A percentile compares a stretch with the other conserved stretches of the same genome.
These are phyloP conservation scores for Dendroctonus ponderosae DNA, from an alignment of 1,140 invertebrate genomes.

Conservation along the genomic window DNA sequence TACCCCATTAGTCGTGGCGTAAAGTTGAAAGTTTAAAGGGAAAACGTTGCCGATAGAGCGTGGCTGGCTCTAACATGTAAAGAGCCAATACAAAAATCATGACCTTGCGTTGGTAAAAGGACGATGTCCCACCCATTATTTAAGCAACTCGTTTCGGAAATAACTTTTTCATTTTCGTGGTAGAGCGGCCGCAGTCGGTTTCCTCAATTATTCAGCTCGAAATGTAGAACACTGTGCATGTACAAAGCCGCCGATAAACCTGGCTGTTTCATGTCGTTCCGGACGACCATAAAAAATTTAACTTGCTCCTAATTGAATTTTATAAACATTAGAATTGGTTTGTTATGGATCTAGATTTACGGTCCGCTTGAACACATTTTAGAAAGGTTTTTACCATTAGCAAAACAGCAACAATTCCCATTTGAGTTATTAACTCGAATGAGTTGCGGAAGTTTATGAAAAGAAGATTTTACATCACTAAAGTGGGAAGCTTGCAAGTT, in stretches of 20 bases:
- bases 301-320: not conserved
- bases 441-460: too few relatives aligned
- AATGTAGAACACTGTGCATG: constrained; percentile 16
- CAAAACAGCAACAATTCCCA: too few relatives aligned
- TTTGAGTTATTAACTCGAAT: too few relatives aligned
- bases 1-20: too few relatives aligned
- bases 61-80: not conserved
- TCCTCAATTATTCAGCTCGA: constrained; percentile 26
- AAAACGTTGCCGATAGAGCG: too few relatives aligned
- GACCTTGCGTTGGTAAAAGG: not conserved
- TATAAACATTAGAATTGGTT: not conserved
- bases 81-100: not conserved
- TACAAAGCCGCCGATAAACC: constrained; percentile 2
- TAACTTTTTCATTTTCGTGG: constrained; percentile 18
- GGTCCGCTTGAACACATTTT: too few relatives aligned
- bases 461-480: too few relatives aligned
- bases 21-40: too few relatives aligned
- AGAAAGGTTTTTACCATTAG: too few relatives aligned
- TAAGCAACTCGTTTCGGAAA: constrained; percentile 10
- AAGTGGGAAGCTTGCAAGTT: too few relatives aligned
- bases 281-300: constrained; percentile 8
- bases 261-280: constrained; percentile 3
- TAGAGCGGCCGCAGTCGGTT: constrained; percentile 11
- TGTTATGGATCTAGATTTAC: too few relatives aligned
- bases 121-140: constrained; percentile 6